Base-by-base conservation (phyloP, 1,140 invertebrate species). In the Artemia franciscana region DNA sequence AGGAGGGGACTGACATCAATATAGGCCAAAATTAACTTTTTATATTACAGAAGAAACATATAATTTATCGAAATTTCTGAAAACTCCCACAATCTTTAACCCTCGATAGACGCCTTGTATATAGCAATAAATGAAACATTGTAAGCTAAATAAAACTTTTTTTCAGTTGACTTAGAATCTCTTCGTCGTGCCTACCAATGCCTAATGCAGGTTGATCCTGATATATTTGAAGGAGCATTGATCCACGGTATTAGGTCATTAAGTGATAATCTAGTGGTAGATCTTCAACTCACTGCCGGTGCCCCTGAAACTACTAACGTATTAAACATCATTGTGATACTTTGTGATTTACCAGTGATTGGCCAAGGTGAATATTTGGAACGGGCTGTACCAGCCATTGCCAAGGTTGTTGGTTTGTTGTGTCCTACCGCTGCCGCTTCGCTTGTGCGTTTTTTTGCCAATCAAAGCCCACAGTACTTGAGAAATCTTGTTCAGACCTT, bases 341-440 rank as follows among this genome's bases (percentile, higher is more conserved):
- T 90, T 18, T 86, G 91, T 70, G 89, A 94, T 75, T 84, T 91
- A 65, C 88, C 88, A 5, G 80, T 82, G 62, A 76, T 91, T 25
- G 84, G 86, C 68, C 80, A 78, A 61, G 79, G 79, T 26, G 88
- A 91, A 70, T 91, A 86, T 71, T 72, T 91, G 66, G 88, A 91
- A 71, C 79, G 80, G 27, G 86, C 85, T 0, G 74, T 90, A 57
- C 86, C 88, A 7, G 81, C 82, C 66, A 73, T 93, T 30, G 91
- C 88, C 67, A 81, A 84, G 69, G 85, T 85, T 4, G 79, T 83
- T 0, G 80, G 82, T 63, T 78, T 80, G 67, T 74, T 93, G 64
- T 79, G 86, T 0, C 68, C 88, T 0, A 73, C 78, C 67, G 83
- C 81, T n/a, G 87, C 91, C 76, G 86, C 85, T 0, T 82, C 82